phyloP scores from a whole-genome alignment of 2,113 vertebrate genomes.

The Falco punctatus region DNA sequence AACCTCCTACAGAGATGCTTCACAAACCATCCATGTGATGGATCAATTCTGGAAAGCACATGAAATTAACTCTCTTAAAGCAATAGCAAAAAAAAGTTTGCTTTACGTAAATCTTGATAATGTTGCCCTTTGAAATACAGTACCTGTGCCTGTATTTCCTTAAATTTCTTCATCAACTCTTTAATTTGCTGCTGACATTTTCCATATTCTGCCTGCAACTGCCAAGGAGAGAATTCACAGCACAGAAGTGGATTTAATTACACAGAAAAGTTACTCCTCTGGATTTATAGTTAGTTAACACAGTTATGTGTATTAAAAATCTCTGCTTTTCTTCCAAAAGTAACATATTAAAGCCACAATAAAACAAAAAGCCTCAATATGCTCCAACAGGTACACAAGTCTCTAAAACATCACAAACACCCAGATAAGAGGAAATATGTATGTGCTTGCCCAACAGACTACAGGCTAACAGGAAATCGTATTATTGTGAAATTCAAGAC shows the following conservation, averaged over 20 bases:
- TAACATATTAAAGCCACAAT: neutral
- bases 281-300: neutral
- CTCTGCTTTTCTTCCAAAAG: neutral
- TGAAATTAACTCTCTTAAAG: neutral
- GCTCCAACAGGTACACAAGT: neutral
- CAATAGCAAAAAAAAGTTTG: neutral
- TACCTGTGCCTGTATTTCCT: slow-evolving; percentile 91
- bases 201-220: slow-evolving; percentile 88
- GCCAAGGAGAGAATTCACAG: slow-evolving; percentile 53
- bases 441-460: neutral
- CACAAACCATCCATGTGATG: neutral
- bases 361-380: neutral
- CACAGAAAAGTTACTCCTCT: neutral
- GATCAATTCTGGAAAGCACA: neutral
- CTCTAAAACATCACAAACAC: neutral
- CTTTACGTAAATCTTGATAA: neutral
- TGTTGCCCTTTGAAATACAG: neutral
- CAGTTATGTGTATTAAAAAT: neutral
- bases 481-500: neutral
- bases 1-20: neutral
- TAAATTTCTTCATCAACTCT: slow-evolving; percentile 83
- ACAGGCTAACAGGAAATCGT: neutral
- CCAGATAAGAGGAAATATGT: neutral
- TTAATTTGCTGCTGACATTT: slow-evolving; percentile 89
- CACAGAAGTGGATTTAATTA: neutral